Base-by-base conservation (phyloP, 2,888 invertebrate species). In the Yponomeuta cagnagella region DNA sequence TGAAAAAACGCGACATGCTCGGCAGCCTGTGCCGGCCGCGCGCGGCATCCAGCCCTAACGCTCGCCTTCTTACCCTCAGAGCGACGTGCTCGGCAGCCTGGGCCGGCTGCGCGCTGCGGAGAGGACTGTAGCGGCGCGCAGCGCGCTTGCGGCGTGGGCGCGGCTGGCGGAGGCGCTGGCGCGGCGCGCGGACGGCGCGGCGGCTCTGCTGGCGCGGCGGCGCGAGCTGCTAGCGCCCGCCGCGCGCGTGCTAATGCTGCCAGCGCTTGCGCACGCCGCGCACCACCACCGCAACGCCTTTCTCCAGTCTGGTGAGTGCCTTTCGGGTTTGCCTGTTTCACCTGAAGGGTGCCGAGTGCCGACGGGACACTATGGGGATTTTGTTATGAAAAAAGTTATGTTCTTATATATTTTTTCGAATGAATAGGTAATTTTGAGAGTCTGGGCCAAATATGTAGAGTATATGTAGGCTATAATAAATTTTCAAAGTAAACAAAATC, bases 221-320 rank as follows among this genome's bases (percentile, higher is more conserved):
- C 72, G 74, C 71, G 75, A 79, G 72, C 71, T 76, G 8, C 76
- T 79, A 58, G 76, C 74, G 74, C 83, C 73, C 64, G n/a, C 70
- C 23, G 72, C 79, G 72, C 79, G 83, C n/a, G 78, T 82, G 8
- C 72, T 73, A 0, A 76, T 87, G 30, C 73, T 89, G 79, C 85
- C 88, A 1, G 89, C 89, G 1, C 69, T 90, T 0, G 90, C 89
- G n/a, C 84, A 87, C 77, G 85, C 88, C 12, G 89, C 90, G 1
- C 80, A 83, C 68, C 84, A 87, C 69, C 85, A 87, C 8, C 76
- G 88, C 4, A 72, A 75, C 70, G 73, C 82, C 2, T 86, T 87
- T 73, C 75, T 90, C 70, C 86, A 86, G 72, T 82, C 86, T 0
- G 76, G 90, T 90, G 8, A 83, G 86, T 79, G 6, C n/a, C 30